A percentile compares a stretch with the other conserved stretches of the same genome.
phyloP scores from a whole-genome alignment of 2,888 invertebrate genomes.

The Nematopogon swammerdamellus region DNA sequence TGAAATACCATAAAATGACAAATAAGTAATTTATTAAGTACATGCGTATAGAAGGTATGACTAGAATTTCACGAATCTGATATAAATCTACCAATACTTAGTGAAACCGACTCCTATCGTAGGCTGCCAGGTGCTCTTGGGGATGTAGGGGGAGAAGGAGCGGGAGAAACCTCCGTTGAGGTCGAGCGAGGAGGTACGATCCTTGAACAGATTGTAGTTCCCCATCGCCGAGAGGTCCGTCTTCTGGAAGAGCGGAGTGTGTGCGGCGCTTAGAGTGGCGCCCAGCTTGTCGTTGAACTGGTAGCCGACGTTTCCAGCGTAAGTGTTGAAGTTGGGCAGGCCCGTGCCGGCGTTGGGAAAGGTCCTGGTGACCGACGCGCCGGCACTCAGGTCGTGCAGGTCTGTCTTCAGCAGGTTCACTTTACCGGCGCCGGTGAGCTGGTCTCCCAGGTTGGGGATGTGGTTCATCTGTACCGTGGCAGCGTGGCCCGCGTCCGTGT shows the following conservation, averaged over 20 bases:
- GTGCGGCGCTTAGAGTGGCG: slow-evolving; percentile 18
- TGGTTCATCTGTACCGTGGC: slow-evolving; percentile 18
- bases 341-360: slow-evolving; percentile 20
- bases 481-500: slow-evolving; percentile 18
- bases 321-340: slow-evolving; percentile 27
- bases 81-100: slow-evolving; percentile 2
- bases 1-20: no score
- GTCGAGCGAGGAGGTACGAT: slow-evolving; percentile 19
- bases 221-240: slow-evolving; percentile 23
- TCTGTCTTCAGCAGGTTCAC: slow-evolving; percentile 20
- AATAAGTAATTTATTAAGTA: no score
- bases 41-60: no score
- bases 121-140: slow-evolving; percentile 20
- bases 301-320: slow-evolving; percentile 16
- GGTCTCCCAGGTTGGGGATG: slow-evolving; percentile 19
- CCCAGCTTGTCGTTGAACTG: slow-evolving; percentile 19
- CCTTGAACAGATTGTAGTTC: slow-evolving; percentile 22
- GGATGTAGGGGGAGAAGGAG: slow-evolving; percentile 20
- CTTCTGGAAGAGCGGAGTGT: slow-evolving; percentile 19
- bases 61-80: no score
- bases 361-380: slow-evolving; percentile 25
- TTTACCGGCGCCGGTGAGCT: slow-evolving; percentile 21
- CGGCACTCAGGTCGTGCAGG: slow-evolving; percentile 24
- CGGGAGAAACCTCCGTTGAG: slow-evolving; percentile 22
- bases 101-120: slow-evolving; percentile 16